These are phyloP conservation scores for Silurus aristotelis DNA, from an alignment of 2,797 vertebrate genomes.

Conservation along the genomic window DNA sequence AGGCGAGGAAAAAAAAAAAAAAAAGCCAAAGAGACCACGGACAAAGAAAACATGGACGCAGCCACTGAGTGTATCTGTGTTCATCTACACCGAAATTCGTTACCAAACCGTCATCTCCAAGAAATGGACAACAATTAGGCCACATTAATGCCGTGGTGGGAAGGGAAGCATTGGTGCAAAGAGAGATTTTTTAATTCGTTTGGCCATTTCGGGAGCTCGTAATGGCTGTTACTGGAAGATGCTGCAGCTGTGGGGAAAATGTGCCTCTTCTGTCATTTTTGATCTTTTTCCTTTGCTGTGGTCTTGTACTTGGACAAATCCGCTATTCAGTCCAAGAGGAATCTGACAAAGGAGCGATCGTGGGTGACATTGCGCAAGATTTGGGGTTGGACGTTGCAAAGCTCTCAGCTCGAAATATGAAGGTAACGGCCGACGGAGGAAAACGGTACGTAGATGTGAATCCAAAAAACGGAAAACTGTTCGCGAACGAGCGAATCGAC, in stretches of 20 bases:
- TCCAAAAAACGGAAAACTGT: slow-evolving; percentile 83
- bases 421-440: slow-evolving; percentile 84
- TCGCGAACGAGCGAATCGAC: slow-evolving; percentile 91
- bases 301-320: slow-evolving; percentile 83
- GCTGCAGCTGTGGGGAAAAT: slow-evolving; percentile 73
- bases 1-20: slow-evolving; percentile 64
- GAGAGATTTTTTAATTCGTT: slow-evolving; percentile 78
- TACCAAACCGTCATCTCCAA: slow-evolving; percentile 62
- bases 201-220: slow-evolving; percentile 77
- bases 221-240: slow-evolving; percentile 79
- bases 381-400: slow-evolving; percentile 87
- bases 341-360: slow-evolving; percentile 84
- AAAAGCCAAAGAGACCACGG: slow-evolving; percentile 59
- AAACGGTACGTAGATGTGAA: slow-evolving; percentile 90
- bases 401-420: slow-evolving; percentile 82
- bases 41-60: slow-evolving; percentile 81
- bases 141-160: slow-evolving; percentile 79
- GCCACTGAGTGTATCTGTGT: slow-evolving; percentile 66
- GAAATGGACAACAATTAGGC: slow-evolving; percentile 70
- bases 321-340: slow-evolving; percentile 90
- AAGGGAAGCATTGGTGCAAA: slow-evolving; percentile 73
- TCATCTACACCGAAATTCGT: slow-evolving; percentile 65
- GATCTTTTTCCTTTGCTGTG: slow-evolving; percentile 75
- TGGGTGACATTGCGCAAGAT: slow-evolving; percentile 88
- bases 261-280: slow-evolving; percentile 79